Percentiles rank a stretch among this genome's conserved stretches.
Conservation (phyloP, 64 coral and sea anemone genomes). For the Pachyseris speciosa region DNA sequence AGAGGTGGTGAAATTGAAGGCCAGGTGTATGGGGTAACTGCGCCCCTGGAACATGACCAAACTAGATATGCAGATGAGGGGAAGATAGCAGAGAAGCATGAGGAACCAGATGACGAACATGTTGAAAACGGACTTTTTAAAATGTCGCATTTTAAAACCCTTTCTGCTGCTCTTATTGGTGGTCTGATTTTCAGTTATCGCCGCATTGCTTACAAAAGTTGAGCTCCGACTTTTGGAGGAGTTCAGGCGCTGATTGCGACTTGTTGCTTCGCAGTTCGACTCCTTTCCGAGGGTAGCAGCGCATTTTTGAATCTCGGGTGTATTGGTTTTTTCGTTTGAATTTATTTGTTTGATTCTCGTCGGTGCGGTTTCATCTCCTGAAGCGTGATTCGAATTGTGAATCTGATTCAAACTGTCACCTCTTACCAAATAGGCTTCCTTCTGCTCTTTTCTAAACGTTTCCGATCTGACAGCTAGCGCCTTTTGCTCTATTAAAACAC, state of each 20-base stretch:
- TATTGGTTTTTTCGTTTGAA: background rate
- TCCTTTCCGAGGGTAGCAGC: background rate
- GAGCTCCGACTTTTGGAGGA: background rate
- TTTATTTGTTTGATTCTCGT: background rate
- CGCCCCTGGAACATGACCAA: background rate
- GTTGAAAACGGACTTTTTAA: slow-evolving; percentile 37
- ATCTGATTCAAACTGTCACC: background rate
- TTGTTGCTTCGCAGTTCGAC: background rate
- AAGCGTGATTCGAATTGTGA: background rate
- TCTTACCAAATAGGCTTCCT: background rate
- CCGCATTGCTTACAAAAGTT: background rate
- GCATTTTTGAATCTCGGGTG: background rate
- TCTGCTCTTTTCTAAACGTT: background rate
- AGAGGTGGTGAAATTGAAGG: slow-evolving; percentile 32
- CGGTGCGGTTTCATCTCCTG: background rate
- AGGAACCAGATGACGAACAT: slow-evolving; percentile 46
- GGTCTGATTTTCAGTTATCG: background rate
- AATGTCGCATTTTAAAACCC: slow-evolving; percentile 14
- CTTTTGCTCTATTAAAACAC: background rate
- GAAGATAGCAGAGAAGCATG: slow-evolving; percentile 19
- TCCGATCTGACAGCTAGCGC: background rate
- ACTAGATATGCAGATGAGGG: slow-evolving; percentile 3
- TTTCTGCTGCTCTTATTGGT: background rate
- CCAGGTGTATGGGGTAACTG: slow-evolving; percentile 5
- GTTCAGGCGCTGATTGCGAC: background rate